phyloP scores from a whole-genome alignment of 2,797 vertebrate species.

The Gouania willdenowi region DNA sequence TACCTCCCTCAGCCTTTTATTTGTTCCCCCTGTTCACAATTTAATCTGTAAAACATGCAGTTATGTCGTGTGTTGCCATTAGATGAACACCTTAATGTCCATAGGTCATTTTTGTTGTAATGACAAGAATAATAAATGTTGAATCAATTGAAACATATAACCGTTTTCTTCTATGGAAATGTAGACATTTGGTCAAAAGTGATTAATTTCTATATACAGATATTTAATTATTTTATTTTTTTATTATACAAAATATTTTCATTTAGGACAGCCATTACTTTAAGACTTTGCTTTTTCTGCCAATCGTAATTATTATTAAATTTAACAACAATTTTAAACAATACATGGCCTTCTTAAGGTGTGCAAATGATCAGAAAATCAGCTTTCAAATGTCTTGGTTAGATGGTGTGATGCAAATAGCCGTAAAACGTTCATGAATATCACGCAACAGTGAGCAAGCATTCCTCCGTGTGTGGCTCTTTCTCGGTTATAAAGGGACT shows the following conservation, averaged over 20 bases:
- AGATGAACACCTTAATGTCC: conserved; percentile 72
- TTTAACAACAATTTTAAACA: no score
- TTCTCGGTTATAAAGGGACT: conserved; percentile 60
- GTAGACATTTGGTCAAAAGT: no score
- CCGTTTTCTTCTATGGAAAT: no score
- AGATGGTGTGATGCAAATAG: background rate
- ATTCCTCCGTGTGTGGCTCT: conserved; percentile 71
- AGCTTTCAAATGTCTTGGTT: no score
- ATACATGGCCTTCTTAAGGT: no score
- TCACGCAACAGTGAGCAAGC: conserved; percentile 62
- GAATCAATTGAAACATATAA: conserved; percentile 77
- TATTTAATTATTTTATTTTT: no score
- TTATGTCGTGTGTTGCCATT: conserved; percentile 82
- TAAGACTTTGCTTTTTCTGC: no score
- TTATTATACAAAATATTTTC: no score
- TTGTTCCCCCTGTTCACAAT: conserved; percentile 82
- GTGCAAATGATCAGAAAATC: no score
- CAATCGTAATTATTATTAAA: no score
- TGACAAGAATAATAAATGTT: conserved; percentile 95
- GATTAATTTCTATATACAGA: no score
- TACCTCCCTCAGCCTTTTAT: conserved; percentile 63
- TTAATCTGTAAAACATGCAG: conserved; percentile 81
- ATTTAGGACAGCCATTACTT: no score
- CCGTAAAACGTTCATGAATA: conserved; percentile 35
- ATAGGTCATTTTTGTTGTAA: conserved; percentile 87